Evolutionary conservation across 2,113 vertebrate species (phyloP).

Genomic region (Scytalopus superciliaris): DNA sequence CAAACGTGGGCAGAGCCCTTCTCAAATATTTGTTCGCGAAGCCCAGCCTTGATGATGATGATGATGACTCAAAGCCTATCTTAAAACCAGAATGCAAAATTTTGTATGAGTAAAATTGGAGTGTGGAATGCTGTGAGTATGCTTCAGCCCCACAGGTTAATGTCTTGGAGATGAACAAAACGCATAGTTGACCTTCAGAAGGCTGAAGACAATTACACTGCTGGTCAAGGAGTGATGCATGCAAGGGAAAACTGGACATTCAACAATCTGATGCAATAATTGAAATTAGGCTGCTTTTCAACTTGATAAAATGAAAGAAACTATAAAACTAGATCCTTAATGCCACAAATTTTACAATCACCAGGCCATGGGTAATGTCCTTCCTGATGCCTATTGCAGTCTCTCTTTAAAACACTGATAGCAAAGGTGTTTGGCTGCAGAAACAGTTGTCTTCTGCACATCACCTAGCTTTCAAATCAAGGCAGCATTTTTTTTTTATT

Average conservation of each 20-base stretch:
- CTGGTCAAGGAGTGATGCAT: not conserved
- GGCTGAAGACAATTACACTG: not conserved
- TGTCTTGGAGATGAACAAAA: not conserved
- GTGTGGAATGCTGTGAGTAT: not conserved
- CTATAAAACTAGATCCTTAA: not conserved
- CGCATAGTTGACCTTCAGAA: not conserved
- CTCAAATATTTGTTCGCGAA: no score
- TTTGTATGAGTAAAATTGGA: not conserved
- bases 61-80: not conserved
- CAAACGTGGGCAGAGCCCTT: no score
- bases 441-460: not conserved
- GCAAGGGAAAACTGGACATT: not conserved
- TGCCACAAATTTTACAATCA: not conserved
- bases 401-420: not conserved
- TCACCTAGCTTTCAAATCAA: not conserved
- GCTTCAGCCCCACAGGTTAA: not conserved
- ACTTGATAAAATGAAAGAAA: not conserved
- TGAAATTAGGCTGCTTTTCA: conserved; percentile 9
- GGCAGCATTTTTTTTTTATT: not conserved
- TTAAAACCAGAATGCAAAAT: conserved; percentile 3
- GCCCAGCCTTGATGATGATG: no score
- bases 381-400: not conserved
- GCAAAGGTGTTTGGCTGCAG: not conserved
- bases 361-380: not conserved
- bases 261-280: not conserved